Conservation (phyloP, 2,888 invertebrate genomes). For the Lissonota sp. region DNA sequence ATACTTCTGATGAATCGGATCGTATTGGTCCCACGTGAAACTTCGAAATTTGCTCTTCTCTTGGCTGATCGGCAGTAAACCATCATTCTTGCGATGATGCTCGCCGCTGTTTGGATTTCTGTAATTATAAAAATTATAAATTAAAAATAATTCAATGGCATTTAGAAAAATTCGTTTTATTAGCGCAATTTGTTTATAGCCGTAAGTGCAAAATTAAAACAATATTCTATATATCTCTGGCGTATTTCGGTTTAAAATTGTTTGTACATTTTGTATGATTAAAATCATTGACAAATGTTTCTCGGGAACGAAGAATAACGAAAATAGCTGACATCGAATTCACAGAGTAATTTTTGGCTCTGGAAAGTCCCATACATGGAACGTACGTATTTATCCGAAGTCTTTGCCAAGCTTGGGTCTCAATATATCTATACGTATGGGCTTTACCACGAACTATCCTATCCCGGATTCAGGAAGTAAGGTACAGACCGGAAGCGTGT, state of each 20-base stretch:
- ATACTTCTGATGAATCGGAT: constrained; percentile 96
- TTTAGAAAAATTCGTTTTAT: no score
- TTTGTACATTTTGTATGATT: no score
- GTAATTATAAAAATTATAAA: constrained; percentile 74
- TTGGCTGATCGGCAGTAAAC: constrained; percentile 90
- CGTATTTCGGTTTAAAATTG: no score
- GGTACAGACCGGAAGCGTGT: constrained; percentile 65
- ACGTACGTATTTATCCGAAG: constrained; percentile 11
- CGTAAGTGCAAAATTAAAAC: no score
- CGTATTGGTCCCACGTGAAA: constrained; percentile 96
- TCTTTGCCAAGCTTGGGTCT: constrained; percentile 50
- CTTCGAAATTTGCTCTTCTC: constrained; percentile 94
- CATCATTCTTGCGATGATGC: constrained; percentile 89
- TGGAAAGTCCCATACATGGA: no score
- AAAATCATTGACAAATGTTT: no score
- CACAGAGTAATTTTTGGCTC: no score
- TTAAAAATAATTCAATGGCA: background rate
- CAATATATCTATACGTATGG: constrained; percentile 60
- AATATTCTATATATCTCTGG: no score
- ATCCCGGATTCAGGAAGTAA: constrained; percentile 67
- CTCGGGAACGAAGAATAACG: no score
- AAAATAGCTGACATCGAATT: no score
- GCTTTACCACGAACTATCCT: constrained; percentile 25
- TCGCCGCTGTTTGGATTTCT: constrained; percentile 92
- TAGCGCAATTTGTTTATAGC: no score